Evolutionary conservation across 2,888 invertebrate species (phyloP), one percentile per base, ranked within the genome.

Genomic region (Cantharis rustica): DNA sequence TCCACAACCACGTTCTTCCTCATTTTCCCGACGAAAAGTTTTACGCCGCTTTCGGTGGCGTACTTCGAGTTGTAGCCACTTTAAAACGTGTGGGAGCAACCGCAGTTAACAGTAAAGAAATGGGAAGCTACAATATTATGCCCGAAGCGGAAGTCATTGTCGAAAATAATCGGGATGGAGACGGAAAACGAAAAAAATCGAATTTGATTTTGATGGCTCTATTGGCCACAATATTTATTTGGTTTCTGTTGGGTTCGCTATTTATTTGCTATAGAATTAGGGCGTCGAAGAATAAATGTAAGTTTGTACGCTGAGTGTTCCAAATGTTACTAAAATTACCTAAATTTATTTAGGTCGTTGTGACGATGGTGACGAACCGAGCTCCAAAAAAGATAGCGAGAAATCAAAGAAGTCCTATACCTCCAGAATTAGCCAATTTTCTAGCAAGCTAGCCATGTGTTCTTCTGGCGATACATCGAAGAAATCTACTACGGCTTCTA

Each of bases 1-100:
- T 93, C 1, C 82, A 85, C 16, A 83, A 84, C 83, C 89, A 88
- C 80, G 88, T 88, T 16, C 27, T 85, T 10, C 90, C 90, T 0
- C 92, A 91, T 83, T 87, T 93, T 16, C 88, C 88, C 69, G 92
- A 93, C 81, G 91, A 92, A 9, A 89, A 90, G 75, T 89, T 93
- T 81, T 93, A 93, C 82, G 87, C 91, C 3, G 92, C 88, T 13
- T 88, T 88, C 77, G 88, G 88, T 0, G 88, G 88, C 0, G 84
- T 88, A 23, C 79, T 87, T 61, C 80, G 88, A 76, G 86, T 90
- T 16, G 84, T 88, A 27, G 86, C 87, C 64, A 88, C 88, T 1
- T 82, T 90, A 72, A 87, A 85, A 79, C 80, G 85, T 17, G 13
- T 62, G 16, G 73, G 73, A 16, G 62, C 73, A 1, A 15, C n/a